These are phyloP conservation scores for Caenorhabditis tropicalis DNA, from an alignment of 1,140 invertebrate genomes.

Conservation along the genomic window DNA sequence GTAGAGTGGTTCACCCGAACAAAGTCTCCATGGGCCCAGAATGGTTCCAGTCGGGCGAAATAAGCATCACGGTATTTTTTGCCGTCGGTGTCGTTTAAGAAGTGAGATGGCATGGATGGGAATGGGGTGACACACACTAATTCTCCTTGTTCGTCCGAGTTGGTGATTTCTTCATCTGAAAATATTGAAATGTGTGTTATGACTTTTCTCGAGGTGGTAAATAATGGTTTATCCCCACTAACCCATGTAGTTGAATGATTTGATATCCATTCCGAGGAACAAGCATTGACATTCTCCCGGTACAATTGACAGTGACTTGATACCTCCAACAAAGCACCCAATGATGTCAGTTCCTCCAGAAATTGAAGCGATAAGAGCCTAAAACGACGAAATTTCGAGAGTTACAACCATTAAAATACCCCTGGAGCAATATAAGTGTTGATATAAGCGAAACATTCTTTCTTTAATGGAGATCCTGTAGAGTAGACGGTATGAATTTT, in stretches of 20 bases:
- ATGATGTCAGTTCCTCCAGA: constrained; percentile 77
- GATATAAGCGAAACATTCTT: constrained; percentile 76
- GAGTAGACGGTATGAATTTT: constrained; percentile 75
- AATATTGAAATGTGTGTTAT: too few species aligned
- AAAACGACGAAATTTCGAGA: background rate
- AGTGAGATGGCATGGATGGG: constrained; percentile 77
- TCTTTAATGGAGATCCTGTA: constrained; percentile 77
- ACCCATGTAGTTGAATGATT: constrained; percentile 74
- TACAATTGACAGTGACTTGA: constrained; percentile 75
- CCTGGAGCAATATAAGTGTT: constrained; percentile 76
- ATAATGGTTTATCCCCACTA: background rate
- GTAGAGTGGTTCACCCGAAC: constrained; percentile 75
- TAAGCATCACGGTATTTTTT: constrained; percentile 76
- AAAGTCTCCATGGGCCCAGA: constrained; percentile 78
- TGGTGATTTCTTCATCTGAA: constrained; percentile 58
- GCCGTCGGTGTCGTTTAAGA: constrained; percentile 76
- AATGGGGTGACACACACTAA: constrained; percentile 76
- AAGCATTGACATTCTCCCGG: constrained; percentile 76
- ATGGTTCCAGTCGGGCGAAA: constrained; percentile 73
- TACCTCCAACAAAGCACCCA: constrained; percentile 77
- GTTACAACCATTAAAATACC: constrained; percentile 61
- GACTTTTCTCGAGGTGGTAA: too few species aligned
- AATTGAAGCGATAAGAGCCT: constrained; percentile 75
- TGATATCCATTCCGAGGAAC: constrained; percentile 75
- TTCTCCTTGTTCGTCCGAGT: constrained; percentile 75